These are phyloP conservation scores for Plebejus melissa DNA, from an alignment of 2,888 invertebrate species.

Conservation along the genomic window DNA sequence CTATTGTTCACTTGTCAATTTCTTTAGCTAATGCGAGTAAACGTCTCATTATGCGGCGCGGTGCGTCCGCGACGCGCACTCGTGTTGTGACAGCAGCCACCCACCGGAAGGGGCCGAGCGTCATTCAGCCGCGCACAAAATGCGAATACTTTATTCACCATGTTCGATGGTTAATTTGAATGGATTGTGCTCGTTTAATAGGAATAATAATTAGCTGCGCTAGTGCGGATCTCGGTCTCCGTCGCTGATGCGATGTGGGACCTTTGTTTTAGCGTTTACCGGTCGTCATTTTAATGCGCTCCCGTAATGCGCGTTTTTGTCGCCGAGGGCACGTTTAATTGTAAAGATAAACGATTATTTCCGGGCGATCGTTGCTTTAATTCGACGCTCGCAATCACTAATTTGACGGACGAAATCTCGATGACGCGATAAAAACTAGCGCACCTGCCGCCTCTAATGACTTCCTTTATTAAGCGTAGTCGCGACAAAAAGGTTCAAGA, in stretches of 20 bases:
- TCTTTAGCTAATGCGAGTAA: slow-evolving; percentile 79
- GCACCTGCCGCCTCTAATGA: slow-evolving; percentile 25
- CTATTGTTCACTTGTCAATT: slow-evolving; percentile 80
- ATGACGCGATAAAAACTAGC: neutral
- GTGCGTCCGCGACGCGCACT: slow-evolving; percentile 74
- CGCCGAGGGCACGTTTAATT: slow-evolving; percentile 10
- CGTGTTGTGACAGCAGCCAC: slow-evolving; percentile 79
- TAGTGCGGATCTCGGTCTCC: slow-evolving; percentile 48
- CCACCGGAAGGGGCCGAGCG: slow-evolving; percentile 77
- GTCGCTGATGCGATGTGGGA: slow-evolving; percentile 47
- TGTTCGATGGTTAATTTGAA: slow-evolving; percentile 76
- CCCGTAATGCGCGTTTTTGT: slow-evolving; percentile 17
- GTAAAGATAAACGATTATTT: slow-evolving; percentile 24
- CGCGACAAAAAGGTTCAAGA: slow-evolving; percentile 29
- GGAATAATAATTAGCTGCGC: slow-evolving; percentile 74
- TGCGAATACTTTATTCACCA: slow-evolving; percentile 74
- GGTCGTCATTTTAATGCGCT: slow-evolving; percentile 10
- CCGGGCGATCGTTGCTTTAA: slow-evolving; percentile 21
- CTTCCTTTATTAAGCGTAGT: slow-evolving; percentile 25
- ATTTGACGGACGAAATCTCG: slow-evolving; percentile 26
- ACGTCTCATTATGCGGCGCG: slow-evolving; percentile 78
- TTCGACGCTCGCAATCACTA: slow-evolving; percentile 17
- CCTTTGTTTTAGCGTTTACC: slow-evolving; percentile 54
- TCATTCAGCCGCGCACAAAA: slow-evolving; percentile 75
- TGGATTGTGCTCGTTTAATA: slow-evolving; percentile 71